Conservation (phyloP, 2,113 vertebrate species). For the Protobothrops flavoviridis region DNA sequence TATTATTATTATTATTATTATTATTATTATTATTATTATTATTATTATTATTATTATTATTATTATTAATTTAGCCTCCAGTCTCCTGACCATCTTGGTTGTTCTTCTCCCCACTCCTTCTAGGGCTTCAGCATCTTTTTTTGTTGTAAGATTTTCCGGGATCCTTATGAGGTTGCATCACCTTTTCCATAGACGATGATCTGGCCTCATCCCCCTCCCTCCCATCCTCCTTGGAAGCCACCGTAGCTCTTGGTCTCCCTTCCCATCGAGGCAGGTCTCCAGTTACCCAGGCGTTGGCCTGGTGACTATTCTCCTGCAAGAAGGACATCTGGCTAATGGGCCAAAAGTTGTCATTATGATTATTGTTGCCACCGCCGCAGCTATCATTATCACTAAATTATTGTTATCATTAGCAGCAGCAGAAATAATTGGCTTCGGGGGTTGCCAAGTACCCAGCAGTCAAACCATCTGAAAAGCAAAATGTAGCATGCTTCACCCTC, state of each 20-base stretch:
- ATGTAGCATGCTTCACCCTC: neutral
- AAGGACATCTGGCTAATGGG: slow-evolving; percentile 29
- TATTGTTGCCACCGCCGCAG: slow-evolving; percentile 5
- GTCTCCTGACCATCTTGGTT: no score
- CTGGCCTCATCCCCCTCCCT: neutral
- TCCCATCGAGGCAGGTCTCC: neutral
- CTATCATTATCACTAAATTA: slow-evolving; percentile 24
- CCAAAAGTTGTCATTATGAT: slow-evolving; percentile 11
- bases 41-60: no score
- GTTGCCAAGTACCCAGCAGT: neutral
- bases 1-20: no score
- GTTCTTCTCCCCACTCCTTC: no score
- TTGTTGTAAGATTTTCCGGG: neutral
- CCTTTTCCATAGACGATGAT: neutral
- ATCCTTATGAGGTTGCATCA: no score
- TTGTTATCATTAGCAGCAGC: slow-evolving; percentile 6
- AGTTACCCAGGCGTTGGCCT: neutral
- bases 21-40: no score
- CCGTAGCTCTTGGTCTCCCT: rapidly evolving
- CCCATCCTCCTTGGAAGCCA: no score
- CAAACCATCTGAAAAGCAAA: neutral
- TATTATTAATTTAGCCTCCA: no score
- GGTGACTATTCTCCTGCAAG: neutral
- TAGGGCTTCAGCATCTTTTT: no score
- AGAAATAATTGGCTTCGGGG: slow-evolving; percentile 17